These are phyloP conservation scores for Zeugodacus cucurbitae DNA, from an alignment of 1,140 invertebrate species.

Conservation along the genomic window DNA sequence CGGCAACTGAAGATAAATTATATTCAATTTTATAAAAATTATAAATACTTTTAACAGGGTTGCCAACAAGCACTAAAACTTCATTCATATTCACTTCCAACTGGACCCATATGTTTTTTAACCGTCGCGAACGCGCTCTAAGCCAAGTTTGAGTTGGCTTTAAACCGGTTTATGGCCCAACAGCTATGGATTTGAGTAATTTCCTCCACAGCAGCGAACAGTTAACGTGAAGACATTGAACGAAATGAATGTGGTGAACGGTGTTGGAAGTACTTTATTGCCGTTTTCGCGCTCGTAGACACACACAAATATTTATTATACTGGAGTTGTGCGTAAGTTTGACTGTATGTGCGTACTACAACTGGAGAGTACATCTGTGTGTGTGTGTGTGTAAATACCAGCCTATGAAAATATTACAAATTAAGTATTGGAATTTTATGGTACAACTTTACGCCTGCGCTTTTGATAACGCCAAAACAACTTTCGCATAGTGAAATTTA, in stretches of 20 bases:
- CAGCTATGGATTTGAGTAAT: conserved; percentile 17
- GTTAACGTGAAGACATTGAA: conserved; percentile 14
- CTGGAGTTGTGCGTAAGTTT: not conserved
- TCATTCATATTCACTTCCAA: not conserved
- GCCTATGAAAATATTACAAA: conserved; percentile 34
- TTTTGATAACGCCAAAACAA: not conserved
- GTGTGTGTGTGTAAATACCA: conserved; percentile 5
- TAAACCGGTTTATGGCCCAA: not conserved
- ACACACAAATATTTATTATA: conserved; percentile 17
- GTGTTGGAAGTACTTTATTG: not conserved
- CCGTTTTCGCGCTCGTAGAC: conserved; percentile 27
- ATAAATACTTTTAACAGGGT: not conserved
- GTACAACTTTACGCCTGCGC: conserved; percentile 16
- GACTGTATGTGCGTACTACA: not conserved
- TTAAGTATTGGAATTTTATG: conserved; percentile 29
- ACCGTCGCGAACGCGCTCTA: not conserved
- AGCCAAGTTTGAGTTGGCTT: conserved; percentile 9
- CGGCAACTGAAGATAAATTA: too few species aligned
- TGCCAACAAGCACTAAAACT: not conserved
- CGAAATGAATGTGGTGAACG: conserved; percentile 23
- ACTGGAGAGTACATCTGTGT: not conserved
- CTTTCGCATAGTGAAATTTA: conserved; percentile 16
- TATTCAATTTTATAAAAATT: not conserved
- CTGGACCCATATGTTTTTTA: not conserved
- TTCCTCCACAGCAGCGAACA: not conserved